phyloP scores from a whole-genome alignment of 2,113 vertebrate species.

The Turdus rufiventris region DNA sequence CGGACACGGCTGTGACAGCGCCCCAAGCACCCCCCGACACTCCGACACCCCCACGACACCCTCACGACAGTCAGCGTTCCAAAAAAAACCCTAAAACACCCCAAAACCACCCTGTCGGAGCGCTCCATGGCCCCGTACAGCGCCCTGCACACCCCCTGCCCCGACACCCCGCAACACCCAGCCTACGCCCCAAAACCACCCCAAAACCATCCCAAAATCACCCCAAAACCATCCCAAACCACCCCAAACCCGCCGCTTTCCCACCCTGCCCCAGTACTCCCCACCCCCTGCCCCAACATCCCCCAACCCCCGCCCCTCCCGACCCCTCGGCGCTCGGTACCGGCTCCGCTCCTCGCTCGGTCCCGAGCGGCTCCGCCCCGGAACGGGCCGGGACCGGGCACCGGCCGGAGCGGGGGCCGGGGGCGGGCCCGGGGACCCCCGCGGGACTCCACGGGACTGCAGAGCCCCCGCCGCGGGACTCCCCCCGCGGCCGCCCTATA shows the following conservation, averaged over 20 bases:
- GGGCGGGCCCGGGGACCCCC: not conserved
- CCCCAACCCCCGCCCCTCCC: too few species aligned
- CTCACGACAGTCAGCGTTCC: not conserved
- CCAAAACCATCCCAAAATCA: too few species aligned
- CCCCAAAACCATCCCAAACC: too few species aligned
- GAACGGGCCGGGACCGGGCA: not conserved
- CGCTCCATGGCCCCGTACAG: too few species aligned
- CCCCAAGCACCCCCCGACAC: not conserved
- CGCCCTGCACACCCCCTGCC: too few species aligned
- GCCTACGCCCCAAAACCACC: too few species aligned
- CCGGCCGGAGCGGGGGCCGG: not conserved
- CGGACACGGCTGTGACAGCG: not conserved
- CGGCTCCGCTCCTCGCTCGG: too few species aligned
- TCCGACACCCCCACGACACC: not conserved
- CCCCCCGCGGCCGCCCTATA: not conserved
- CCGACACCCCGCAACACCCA: too few species aligned
- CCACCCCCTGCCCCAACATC: too few species aligned
- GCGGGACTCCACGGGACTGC: not conserved
- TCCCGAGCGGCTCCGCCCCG: not conserved
- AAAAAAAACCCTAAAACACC: not conserved
- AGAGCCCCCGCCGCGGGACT: not conserved
- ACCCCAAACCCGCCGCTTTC: not conserved
- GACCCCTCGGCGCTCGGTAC: too few species aligned
- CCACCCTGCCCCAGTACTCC: not conserved
- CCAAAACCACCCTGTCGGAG: not conserved